phyloP scores from a whole-genome alignment of 2,797 vertebrate species.

The Cottoperca gobio region DNA sequence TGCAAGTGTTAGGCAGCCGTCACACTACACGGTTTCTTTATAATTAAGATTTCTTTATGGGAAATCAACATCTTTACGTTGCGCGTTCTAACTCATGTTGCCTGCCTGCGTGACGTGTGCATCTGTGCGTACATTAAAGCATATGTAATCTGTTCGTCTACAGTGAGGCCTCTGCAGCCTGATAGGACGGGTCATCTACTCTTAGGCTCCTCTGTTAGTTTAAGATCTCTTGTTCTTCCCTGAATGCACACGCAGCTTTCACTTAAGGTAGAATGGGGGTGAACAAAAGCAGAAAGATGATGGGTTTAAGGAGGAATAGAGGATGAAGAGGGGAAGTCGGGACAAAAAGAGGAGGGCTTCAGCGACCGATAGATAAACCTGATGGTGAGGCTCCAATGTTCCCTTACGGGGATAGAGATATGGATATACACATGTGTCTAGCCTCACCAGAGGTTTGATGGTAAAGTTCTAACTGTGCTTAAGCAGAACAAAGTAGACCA shows the following conservation, averaged over 20 bases:
- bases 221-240: conserved; percentile 66
- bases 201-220: conserved; percentile 62
- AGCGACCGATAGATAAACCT: conserved; percentile 22
- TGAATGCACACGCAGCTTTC: conserved; percentile 28
- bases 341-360: conserved; percentile 15
- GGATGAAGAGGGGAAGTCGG: conserved; percentile 28
- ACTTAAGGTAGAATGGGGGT: conserved; percentile 16
- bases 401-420: conserved; percentile 48
- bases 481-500: conserved; percentile 20
- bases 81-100: background rate
- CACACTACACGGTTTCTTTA: too few species aligned
- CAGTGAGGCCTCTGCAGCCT: conserved; percentile 30
- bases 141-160: conserved; percentile 54
- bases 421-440: conserved; percentile 9
- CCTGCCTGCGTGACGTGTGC: conserved; percentile 5
- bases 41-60: too few species aligned
- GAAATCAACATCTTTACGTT: background rate
- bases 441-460: conserved; percentile 20
- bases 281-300: conserved; percentile 45
- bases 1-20: too few species aligned
- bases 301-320: conserved; percentile 14
- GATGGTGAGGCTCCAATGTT: conserved; percentile 47
- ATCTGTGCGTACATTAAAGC: conserved; percentile 13
- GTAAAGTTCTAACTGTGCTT: conserved; percentile 39
- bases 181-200: conserved; percentile 33